Percentiles rank a stretch among this genome's conserved stretches.
Evolutionary conservation across 2,797 vertebrate genomes (phyloP).

Genomic region (Halcyon smyrnensis): DNA sequence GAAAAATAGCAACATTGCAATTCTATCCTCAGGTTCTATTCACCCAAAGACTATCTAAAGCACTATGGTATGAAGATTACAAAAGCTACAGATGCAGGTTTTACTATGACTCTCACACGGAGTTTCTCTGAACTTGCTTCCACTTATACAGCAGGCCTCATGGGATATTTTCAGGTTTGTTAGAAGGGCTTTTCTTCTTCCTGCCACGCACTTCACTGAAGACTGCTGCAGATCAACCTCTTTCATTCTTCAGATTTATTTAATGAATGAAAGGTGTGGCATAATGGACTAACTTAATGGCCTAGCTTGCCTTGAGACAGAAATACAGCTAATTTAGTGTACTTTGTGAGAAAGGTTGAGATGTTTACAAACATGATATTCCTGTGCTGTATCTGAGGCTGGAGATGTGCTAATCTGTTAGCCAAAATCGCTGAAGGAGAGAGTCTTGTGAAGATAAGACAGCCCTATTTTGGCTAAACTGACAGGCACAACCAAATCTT

Average conservation of each 20-base stretch:
- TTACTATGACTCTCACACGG: background rate
- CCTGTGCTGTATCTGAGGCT: no score
- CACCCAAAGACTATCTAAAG: background rate
- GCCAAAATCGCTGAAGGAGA: no score
- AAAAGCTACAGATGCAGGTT: background rate
- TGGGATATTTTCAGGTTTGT: background rate
- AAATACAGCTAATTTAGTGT: no score
- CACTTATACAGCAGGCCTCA: accelerated
- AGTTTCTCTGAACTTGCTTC: background rate
- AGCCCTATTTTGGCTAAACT: no score
- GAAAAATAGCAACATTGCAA: background rate
- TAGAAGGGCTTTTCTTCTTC: background rate
- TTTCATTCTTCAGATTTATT: background rate
- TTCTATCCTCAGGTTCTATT: background rate
- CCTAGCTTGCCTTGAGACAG: no score
- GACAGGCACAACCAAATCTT: no score
- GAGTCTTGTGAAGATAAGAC: no score
- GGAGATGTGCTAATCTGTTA: no score
- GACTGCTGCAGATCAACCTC: background rate
- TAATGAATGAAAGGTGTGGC: background rate
- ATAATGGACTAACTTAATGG: no score
- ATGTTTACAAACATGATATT: no score
- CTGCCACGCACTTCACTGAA: background rate
- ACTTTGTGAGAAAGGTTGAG: no score
- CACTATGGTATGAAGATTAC: background rate